phyloP scores from a whole-genome alignment of 1,140 invertebrate species.

The Muscidifurax raptorellus region DNA sequence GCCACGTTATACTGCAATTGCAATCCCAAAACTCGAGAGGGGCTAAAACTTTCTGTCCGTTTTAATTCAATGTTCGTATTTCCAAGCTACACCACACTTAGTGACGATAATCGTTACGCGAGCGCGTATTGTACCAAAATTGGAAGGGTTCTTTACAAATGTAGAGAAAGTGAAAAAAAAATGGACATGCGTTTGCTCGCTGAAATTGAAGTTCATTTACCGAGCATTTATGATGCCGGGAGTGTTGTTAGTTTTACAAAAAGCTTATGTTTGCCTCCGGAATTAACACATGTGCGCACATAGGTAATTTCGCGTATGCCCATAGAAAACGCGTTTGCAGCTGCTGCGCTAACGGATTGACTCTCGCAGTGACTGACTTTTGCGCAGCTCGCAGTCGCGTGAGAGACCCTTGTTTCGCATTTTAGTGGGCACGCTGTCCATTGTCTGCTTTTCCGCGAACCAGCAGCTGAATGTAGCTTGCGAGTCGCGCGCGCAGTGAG shows the following conservation, averaged over 20 bases:
- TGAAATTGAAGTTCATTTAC: not conserved
- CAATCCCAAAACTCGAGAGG: not conserved
- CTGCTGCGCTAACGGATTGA: slow-evolving; percentile 8
- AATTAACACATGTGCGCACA: not conserved
- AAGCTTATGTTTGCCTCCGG: not conserved
- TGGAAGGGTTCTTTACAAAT: not conserved
- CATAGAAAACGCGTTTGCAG: slow-evolving; percentile 6
- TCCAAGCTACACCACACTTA: not conserved
- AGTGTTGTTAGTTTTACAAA: not conserved
- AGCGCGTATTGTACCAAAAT: not conserved
- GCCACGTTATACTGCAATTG: not conserved
- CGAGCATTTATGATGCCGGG: not conserved
- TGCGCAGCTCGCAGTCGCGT: not conserved
- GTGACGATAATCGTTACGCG: not conserved
- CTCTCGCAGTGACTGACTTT: slow-evolving; percentile 16
- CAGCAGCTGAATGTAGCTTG: slow-evolving; percentile 5
- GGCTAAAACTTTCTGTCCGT: not conserved
- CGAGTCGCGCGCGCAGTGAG: not conserved
- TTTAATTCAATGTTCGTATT: not conserved
- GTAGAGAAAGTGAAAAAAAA: not conserved
- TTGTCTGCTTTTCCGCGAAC: slow-evolving; percentile 15
- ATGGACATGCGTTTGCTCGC: too few species aligned
- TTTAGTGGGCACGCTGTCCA: not conserved
- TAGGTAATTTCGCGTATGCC: not conserved
- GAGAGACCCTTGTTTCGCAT: slow-evolving; percentile 13